phyloP scores from a whole-genome alignment of 2,113 vertebrate species.

The Miniopterus natalensis region DNA sequence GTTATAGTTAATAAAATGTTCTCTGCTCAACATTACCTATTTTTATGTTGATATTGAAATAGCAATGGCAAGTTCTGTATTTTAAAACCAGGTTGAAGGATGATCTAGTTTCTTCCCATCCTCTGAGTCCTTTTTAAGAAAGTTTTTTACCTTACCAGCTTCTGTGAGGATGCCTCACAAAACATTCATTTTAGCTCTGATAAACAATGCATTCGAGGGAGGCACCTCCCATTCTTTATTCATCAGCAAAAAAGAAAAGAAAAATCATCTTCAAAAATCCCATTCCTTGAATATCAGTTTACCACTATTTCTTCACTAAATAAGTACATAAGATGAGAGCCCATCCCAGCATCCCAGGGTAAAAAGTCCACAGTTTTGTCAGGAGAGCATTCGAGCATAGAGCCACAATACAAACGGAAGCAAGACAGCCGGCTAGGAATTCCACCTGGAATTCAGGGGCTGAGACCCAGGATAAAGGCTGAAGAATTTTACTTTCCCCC shows the following conservation, averaged over 20 bases:
- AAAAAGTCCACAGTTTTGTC: background rate
- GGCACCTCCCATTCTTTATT: background rate
- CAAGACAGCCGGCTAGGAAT: background rate
- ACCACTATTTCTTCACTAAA: background rate
- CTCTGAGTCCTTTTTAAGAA: constrained; percentile 31
- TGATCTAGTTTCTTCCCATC: constrained; percentile 69
- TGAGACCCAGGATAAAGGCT: background rate
- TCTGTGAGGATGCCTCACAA: background rate
- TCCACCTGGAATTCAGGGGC: background rate
- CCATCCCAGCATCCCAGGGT: background rate
- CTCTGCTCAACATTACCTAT: constrained; percentile 60
- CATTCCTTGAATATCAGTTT: background rate
- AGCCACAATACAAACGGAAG: background rate
- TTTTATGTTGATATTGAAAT: constrained; percentile 73
- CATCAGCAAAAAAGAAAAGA: background rate
- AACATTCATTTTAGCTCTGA: constrained; percentile 6
- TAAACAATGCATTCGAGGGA: background rate
- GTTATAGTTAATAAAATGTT: constrained; percentile 51
- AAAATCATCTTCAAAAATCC: background rate
- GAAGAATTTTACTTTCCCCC: background rate
- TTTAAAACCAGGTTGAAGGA: constrained; percentile 68
- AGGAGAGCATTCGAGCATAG: background rate
- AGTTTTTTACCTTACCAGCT: background rate
- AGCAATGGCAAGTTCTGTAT: constrained; percentile 60
- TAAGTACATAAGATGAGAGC: background rate